Base-by-base conservation (phyloP, 2,888 invertebrate genomes). In the Pollenia amentaria region DNA sequence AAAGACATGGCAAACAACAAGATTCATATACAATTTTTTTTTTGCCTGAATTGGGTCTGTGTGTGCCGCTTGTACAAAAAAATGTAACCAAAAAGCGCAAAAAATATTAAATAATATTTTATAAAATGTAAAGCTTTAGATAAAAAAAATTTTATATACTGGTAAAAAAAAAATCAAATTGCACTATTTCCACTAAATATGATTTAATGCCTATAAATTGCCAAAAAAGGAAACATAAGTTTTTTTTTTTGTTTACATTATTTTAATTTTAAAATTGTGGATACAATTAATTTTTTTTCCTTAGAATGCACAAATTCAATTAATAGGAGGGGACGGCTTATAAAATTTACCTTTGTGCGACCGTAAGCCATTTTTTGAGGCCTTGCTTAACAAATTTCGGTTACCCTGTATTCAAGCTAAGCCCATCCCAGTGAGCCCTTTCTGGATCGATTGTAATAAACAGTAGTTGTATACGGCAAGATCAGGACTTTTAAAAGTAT, bases 171-270 rank as follows among this genome's bases (percentile, higher is more conserved):
- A 78, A 62, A 69, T 60, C 12, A 64, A 53, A 70, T 53, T 75
- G 76, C 55, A 75, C 16, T 51, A 72, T 72, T 67, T 75, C 44
- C 10, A 44, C 48, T 77, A 48, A 60, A 72, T 62, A 85, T 67
- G 40, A 85, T 85, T 82, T 78, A 82, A 82, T 85, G 83, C 70
- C 51, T 53, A 76, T 86, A 79, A 83, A 76, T 18, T 60, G 62
- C 70, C 70, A 44, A 78, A 75, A 64, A 82, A 57, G 82, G 82
- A 82, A 70, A 83, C 70, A 40, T 76, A 44, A 57, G 29, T 53
- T 70, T 64, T 85, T 79, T 64, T 85, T 79, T 60, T 42, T 55
- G 2, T 18, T 10, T 11, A 3, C 10, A 14, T 65, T 16, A n/a
- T 73, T 46, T 29, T 29, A 14, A 57, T 62, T 44, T 40, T 1